Percentiles rank a stretch among this genome's conserved stretches.
These are phyloP conservation scores for Dryadula phaetusa DNA, from an alignment of 2,888 invertebrate species.

Conservation along the genomic window DNA sequence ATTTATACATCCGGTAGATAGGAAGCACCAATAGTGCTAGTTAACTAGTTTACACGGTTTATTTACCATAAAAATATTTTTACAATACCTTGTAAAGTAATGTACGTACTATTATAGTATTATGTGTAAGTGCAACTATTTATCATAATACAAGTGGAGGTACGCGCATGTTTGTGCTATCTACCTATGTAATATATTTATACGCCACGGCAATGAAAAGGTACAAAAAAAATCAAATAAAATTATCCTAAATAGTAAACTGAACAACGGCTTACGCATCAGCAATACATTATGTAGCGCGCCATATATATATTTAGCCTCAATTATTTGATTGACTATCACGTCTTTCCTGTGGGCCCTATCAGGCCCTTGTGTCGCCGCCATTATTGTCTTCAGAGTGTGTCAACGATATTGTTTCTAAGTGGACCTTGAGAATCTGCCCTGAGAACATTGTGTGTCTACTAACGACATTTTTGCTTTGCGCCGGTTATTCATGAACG, in stretches of 20 bases:
- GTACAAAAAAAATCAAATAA: too few species aligned
- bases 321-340: constrained; percentile 77
- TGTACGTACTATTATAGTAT: background rate
- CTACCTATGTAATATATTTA: too few species aligned
- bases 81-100: background rate
- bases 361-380: constrained; percentile 51
- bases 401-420: constrained; percentile 51
- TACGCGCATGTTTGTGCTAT: too few species aligned
- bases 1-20: constrained; percentile 36
- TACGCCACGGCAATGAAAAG: too few species aligned
- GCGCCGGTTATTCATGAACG: constrained; percentile 6
- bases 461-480: constrained; percentile 7
- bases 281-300: constrained; percentile 33
- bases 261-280: constrained; percentile 13
- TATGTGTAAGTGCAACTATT: too few species aligned
- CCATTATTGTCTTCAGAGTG: constrained; percentile 53
- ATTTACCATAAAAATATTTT: background rate
- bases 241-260: background rate
- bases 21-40: constrained; percentile 16
- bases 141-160: too few species aligned
- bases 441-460: constrained; percentile 14
- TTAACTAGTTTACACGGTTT: constrained; percentile 11
- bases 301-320: constrained; percentile 58
- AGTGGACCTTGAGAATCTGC: constrained; percentile 48
- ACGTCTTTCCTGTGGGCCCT: constrained; percentile 58